phyloP scores from a whole-genome alignment of 2,888 invertebrate species.

The Tinea trinotella region DNA sequence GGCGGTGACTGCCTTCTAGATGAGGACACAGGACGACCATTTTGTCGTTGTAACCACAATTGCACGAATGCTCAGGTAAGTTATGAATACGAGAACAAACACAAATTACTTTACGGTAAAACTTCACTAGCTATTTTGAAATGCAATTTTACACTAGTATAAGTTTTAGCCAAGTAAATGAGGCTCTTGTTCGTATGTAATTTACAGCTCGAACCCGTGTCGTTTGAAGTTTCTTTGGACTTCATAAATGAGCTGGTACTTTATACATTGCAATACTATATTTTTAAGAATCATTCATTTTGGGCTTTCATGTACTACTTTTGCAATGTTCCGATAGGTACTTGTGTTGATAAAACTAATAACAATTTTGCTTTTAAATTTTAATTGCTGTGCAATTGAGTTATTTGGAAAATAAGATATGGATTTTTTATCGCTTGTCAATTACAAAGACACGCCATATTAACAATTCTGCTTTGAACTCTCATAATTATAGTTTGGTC shows the following conservation, averaged over 20 bases:
- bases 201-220: neutral
- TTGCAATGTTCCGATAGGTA: too few relatives aligned
- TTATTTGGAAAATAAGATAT: too few relatives aligned
- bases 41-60: slow-evolving; percentile 75
- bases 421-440: too few relatives aligned
- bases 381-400: too few relatives aligned
- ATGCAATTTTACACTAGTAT: slow-evolving; percentile 4
- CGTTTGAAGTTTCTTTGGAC: neutral
- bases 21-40: slow-evolving; percentile 57
- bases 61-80: slow-evolving; percentile 61
- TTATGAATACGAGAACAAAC: neutral
- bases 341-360: too few relatives aligned
- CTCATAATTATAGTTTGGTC: too few relatives aligned
- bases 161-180: slow-evolving; percentile 7
- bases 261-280: neutral
- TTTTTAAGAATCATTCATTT: too few relatives aligned
- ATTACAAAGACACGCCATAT: too few relatives aligned
- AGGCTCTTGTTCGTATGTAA: slow-evolving; percentile 4
- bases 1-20: slow-evolving; percentile 82
- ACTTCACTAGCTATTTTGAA: slow-evolving; percentile 8
- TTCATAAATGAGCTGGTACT: neutral
- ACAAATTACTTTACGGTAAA: slow-evolving; percentile 4
- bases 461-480: too few relatives aligned
- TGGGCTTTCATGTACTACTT: too few relatives aligned
- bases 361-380: too few relatives aligned